A percentile compares a stretch with the other conserved stretches of the same genome.
Evolutionary conservation across 2,113 vertebrate species (phyloP).

Genomic region (Camelus dromedarius): DNA sequence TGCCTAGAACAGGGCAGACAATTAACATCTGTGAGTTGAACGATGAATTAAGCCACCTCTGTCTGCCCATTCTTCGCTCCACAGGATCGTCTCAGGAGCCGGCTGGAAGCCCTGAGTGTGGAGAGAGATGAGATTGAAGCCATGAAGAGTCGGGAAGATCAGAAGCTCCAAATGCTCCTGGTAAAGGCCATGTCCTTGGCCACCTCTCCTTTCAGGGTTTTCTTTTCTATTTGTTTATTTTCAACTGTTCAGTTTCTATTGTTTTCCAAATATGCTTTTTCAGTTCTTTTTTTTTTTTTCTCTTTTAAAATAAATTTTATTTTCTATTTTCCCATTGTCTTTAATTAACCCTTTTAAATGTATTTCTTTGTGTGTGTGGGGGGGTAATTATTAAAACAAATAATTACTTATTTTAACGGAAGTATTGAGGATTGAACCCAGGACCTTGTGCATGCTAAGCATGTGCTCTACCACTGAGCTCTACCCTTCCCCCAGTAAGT

Average conservation of each 20-base stretch:
- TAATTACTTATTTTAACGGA: too few relatives aligned
- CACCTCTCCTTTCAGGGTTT: background rate
- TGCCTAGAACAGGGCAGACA: too few relatives aligned
- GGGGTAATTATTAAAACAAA: too few relatives aligned
- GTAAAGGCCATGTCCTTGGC: background rate
- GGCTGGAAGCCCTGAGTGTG: background rate
- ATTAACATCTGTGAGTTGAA: background rate
- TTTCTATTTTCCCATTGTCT: background rate
- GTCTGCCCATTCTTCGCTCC: background rate
- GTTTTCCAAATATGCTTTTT: background rate
- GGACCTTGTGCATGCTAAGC: too few relatives aligned
- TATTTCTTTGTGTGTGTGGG: too few relatives aligned
- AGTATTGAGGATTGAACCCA: too few relatives aligned
- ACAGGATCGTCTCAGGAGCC: conserved; percentile 59
- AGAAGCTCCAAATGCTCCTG: conserved; percentile 68
- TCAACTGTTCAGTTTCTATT: background rate
- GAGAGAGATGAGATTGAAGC: conserved; percentile 45
- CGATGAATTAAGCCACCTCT: background rate
- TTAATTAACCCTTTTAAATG: background rate
- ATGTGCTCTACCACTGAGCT: too few relatives aligned
- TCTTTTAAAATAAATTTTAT: background rate
- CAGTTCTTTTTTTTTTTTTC: background rate
- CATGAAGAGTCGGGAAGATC: conserved; percentile 12
- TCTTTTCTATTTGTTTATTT: background rate
- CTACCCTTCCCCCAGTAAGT: too few relatives aligned